A percentile compares a stretch with the other conserved stretches of the same genome.
phyloP scores from a whole-genome alignment of 2,797 vertebrate species.

The Argya squamiceps region DNA sequence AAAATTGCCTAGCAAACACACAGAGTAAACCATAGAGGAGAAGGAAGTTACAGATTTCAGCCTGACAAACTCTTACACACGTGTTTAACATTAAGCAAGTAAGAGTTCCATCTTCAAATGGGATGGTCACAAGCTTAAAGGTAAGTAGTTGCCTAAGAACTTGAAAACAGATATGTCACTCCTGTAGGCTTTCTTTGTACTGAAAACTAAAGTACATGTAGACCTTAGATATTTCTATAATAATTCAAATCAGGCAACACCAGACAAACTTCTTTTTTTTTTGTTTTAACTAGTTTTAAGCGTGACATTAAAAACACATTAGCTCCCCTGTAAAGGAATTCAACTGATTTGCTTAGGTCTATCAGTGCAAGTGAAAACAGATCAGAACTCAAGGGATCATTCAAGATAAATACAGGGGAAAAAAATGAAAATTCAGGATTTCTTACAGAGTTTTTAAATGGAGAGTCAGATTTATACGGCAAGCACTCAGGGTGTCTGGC shows the following conservation, averaged over 20 bases:
- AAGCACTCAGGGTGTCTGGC: not conserved
- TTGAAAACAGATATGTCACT: not conserved
- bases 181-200: not conserved
- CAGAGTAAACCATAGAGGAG: not conserved
- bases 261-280: not conserved
- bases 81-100: not conserved
- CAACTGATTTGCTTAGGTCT: not conserved
- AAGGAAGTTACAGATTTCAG: not conserved
- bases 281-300: not conserved
- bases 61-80: not conserved
- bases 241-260: not conserved
- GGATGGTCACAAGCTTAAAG: not conserved
- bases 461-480: not conserved
- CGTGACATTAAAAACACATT: not conserved
- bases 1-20: not conserved
- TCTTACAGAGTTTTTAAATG: not conserved
- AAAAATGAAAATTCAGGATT: not conserved
- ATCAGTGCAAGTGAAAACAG: not conserved
- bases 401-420: not conserved
- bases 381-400: not conserved
- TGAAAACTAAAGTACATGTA: not conserved
- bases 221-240: not conserved
- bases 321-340: not conserved
- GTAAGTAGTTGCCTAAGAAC: not conserved
- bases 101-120: not conserved